Conservation (phyloP, 2,113 vertebrate genomes). For the Etheostoma cragini region DNA sequence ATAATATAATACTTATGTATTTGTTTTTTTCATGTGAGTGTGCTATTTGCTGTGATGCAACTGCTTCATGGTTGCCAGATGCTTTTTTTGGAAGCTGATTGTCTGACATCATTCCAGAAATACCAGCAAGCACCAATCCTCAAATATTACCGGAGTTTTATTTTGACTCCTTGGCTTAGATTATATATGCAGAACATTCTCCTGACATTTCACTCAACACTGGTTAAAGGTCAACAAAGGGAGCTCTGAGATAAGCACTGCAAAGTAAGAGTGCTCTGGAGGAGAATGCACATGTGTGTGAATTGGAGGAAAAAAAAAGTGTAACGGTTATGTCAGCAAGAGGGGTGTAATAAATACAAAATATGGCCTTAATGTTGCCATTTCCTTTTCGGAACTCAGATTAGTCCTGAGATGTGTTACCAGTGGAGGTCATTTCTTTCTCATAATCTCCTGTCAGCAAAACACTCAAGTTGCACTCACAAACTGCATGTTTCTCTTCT, state of each 20-base stretch:
- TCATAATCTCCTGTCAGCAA: background rate
- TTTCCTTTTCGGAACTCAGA: conserved; percentile 18
- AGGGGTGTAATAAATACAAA: conserved; percentile 10
- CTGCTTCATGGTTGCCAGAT: conserved; percentile 25
- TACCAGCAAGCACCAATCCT: background rate
- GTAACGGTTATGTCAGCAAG: conserved; percentile 5
- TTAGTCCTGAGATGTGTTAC: background rate
- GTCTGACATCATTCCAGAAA: conserved; percentile 24
- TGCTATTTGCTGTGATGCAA: conserved; percentile 25
- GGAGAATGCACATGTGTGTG: background rate
- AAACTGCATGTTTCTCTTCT: background rate
- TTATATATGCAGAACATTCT: conserved; percentile 30
- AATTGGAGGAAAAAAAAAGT: background rate
- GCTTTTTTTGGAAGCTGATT: conserved; percentile 17
- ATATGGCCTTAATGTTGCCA: background rate
- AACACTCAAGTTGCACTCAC: background rate
- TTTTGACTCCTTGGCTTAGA: conserved; percentile 50
- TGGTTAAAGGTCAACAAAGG: conserved; percentile 59
- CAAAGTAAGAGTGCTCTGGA: background rate
- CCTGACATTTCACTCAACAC: conserved; percentile 47
- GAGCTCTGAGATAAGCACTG: conserved; percentile 26
- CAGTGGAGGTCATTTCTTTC: background rate
- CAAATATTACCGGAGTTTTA: conserved; percentile 39
- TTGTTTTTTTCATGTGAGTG: background rate
- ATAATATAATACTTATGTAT: too few relatives aligned